Evolutionary conservation across 2,797 vertebrate species (phyloP).

Genomic region (Lycodopsis pacificus): DNA sequence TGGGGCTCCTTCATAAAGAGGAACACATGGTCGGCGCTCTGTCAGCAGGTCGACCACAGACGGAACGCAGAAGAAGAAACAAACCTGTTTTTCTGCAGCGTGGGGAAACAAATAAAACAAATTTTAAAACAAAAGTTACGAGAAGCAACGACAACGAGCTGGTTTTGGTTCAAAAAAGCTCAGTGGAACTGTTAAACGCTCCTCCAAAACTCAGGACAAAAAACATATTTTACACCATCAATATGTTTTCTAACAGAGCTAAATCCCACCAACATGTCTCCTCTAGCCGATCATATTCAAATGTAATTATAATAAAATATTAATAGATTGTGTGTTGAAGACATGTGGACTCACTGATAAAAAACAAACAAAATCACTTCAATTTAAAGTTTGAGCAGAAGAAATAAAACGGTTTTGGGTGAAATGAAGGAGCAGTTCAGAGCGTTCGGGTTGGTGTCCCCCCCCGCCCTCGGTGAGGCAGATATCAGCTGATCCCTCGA

Average conservation of each 20-base stretch:
- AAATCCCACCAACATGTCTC: background rate
- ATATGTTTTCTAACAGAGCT: no score
- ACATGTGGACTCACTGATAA: background rate
- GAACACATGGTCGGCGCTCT: background rate
- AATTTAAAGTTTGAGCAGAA: background rate
- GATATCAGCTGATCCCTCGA: slow-evolving; percentile 39
- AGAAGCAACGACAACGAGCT: no score
- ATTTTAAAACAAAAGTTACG: background rate
- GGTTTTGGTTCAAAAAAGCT: background rate
- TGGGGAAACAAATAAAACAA: background rate
- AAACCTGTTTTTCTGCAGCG: background rate
- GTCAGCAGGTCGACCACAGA: slow-evolving; percentile 4
- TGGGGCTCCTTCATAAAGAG: slow-evolving; percentile 32
- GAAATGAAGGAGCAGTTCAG: background rate
- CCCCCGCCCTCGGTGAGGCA: background rate
- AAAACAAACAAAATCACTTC: background rate
- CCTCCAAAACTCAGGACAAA: background rate
- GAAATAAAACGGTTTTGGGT: background rate
- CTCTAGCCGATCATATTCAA: background rate
- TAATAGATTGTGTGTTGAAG: background rate
- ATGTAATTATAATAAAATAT: background rate
- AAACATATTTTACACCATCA: no score
- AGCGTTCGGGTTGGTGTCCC: background rate
- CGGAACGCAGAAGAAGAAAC: background rate
- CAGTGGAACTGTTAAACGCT: background rate